Percentiles rank a stretch among this genome's conserved stretches.
Evolutionary conservation across 2,797 vertebrate genomes (phyloP).

Genomic region (Lepilemur ruficaudatus): DNA sequence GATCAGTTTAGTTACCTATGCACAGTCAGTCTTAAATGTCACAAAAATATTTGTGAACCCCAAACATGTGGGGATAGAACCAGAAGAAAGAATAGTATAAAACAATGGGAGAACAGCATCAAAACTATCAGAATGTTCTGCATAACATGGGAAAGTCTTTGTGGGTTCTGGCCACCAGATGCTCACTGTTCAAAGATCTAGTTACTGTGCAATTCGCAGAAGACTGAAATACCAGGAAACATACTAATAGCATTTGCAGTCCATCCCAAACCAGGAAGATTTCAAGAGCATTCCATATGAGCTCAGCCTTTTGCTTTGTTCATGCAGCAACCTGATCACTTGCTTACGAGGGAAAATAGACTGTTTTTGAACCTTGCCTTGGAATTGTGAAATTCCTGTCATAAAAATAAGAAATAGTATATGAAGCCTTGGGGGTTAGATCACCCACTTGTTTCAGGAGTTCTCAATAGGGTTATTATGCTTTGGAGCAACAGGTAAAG

Average conservation of each 20-base stretch:
- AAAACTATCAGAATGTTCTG: neutral
- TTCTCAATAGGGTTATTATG: conserved; percentile 58
- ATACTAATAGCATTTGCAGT: conserved; percentile 35
- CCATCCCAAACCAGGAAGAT: conserved; percentile 21
- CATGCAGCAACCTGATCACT: conserved; percentile 35
- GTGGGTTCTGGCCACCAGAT: conserved; percentile 43
- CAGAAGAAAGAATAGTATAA: neutral
- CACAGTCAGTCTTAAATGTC: neutral
- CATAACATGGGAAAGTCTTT: neutral
- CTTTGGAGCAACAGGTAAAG: conserved; percentile 20
- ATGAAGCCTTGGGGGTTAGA: conserved; percentile 33
- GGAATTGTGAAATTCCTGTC: conserved; percentile 35
- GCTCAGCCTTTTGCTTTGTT: conserved; percentile 31
- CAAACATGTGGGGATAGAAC: neutral
- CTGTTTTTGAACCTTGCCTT: conserved; percentile 26
- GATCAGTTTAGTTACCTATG: neutral
- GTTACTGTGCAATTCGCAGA: neutral
- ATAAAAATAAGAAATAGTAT: conserved; percentile 65
- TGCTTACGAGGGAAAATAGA: neutral
- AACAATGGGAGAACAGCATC: neutral
- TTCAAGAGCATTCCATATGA: neutral
- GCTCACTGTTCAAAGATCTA: neutral
- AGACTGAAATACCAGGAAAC: conserved; percentile 26
- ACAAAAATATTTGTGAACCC: neutral
- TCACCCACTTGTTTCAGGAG: neutral